A percentile compares a stretch with the other conserved stretches of the same genome.
These are phyloP conservation scores for Cynopterus brachyotis DNA, from an alignment of 2,113 vertebrate species.

Conservation along the genomic window DNA sequence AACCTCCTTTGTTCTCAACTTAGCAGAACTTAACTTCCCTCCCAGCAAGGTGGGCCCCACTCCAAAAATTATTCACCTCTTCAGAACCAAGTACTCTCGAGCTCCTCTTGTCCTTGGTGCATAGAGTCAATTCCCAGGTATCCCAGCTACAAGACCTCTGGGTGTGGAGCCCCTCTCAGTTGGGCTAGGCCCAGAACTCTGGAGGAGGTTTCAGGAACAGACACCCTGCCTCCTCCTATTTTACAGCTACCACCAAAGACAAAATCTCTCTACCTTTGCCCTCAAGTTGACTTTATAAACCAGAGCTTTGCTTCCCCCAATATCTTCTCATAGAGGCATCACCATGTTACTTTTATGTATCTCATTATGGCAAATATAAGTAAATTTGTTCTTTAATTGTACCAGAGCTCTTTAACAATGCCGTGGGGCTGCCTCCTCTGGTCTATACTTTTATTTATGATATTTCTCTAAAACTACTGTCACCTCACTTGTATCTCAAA, in stretches of 20 bases:
- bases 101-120: neutral
- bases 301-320: neutral
- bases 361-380: neutral
- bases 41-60: neutral
- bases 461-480: neutral
- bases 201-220: neutral
- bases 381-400: neutral
- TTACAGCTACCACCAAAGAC: neutral
- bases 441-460: conserved; percentile 17
- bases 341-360: neutral
- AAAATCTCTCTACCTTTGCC: neutral
- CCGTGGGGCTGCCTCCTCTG: neutral
- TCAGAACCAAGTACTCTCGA: neutral
- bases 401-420: neutral
- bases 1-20: neutral
- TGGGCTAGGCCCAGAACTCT: neutral
- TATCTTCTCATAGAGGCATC: neutral
- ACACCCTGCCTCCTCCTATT: neutral
- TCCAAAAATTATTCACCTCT: neutral
- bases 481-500: neutral
- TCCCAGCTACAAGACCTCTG: neutral
- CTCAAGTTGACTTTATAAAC: neutral
- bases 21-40: neutral
- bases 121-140: neutral
- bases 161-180: neutral